Evolutionary conservation across 2,113 vertebrate species (phyloP).

Genomic region (Leptobrachium leishanense): DNA sequence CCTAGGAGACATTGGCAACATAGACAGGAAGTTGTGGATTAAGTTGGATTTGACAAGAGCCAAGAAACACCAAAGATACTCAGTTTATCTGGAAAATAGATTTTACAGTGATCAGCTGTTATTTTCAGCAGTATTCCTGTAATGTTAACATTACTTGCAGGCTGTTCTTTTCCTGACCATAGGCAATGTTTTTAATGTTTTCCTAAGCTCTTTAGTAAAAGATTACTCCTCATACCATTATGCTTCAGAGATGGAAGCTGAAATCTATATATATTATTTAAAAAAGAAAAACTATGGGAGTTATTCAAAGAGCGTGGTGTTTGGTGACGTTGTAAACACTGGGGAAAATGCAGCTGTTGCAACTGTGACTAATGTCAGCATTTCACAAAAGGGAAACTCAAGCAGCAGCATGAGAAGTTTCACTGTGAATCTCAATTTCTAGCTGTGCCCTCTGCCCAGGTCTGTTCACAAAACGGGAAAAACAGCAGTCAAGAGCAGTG

Average conservation of each 20-base stretch:
- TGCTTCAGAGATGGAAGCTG: not conserved
- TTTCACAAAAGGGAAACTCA: no score
- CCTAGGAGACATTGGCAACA: conserved; percentile 42
- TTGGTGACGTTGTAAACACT: no score
- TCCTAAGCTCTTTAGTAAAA: not conserved
- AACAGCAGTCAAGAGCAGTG: no score
- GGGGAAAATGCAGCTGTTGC: no score
- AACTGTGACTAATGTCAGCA: no score
- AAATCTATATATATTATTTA: not conserved
- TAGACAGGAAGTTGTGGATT: conserved; percentile 50
- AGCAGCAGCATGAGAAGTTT: no score
- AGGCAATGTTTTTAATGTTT: conserved; percentile 4
- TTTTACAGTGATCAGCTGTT: conserved; percentile 46
- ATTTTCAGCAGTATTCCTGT: conserved; percentile 42
- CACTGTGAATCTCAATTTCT: no score
- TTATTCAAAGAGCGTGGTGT: no score
- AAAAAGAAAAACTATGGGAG: no score
- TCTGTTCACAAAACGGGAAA: no score
- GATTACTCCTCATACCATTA: not conserved
- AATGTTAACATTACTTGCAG: conserved; percentile 30
- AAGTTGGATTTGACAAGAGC: conserved; percentile 29
- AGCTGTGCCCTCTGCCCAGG: no score
- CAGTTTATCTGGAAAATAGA: conserved; percentile 51
- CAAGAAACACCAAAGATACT: conserved; percentile 48
- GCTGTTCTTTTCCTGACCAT: conserved; percentile 2